A percentile compares a stretch with the other conserved stretches of the same genome.
phyloP scores from a whole-genome alignment of 1,140 invertebrate genomes.

The Drosophila ironensis region DNA sequence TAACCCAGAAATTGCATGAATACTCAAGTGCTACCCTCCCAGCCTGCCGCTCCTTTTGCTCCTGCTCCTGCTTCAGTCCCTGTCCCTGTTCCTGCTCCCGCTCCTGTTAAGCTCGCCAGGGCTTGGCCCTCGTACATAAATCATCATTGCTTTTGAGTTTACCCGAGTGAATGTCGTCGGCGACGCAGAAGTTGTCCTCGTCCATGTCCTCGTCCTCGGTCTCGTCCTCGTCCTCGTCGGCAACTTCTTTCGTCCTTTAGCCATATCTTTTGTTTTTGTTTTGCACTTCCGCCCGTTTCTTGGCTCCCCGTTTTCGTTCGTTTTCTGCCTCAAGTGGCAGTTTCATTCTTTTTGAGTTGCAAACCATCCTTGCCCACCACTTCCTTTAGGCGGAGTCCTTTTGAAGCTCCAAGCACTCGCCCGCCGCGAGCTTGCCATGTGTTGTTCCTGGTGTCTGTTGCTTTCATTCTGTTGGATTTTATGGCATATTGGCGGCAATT shows the following conservation, averaged over 20 bases:
- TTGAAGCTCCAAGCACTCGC: too few relatives aligned
- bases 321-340: constrained; percentile 68
- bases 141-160: constrained; percentile 78
- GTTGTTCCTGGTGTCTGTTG: too few relatives aligned
- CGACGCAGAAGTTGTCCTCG: constrained; percentile 57
- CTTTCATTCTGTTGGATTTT: constrained; percentile 30
- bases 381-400: constrained; percentile 18
- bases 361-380: not conserved
- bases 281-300: constrained; percentile 10
- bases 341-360: constrained; percentile 63
- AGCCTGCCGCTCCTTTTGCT: not conserved
- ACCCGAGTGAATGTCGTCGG: constrained; percentile 32
- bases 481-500: constrained; percentile 44
- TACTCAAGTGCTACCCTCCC: constrained; percentile 60
- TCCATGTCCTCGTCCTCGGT: not conserved
- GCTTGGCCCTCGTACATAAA: constrained; percentile 71
- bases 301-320: constrained; percentile 25
- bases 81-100: not conserved
- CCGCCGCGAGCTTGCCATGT: too few relatives aligned
- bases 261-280: constrained; percentile 59
- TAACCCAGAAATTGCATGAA: constrained; percentile 79
- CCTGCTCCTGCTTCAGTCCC: constrained; percentile 25
- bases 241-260: constrained; percentile 30
- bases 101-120: too few relatives aligned
- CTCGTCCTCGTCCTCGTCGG: constrained; percentile 5